phyloP scores from a whole-genome alignment of 2,113 vertebrate genomes.

The Amphilophus citrinellus region DNA sequence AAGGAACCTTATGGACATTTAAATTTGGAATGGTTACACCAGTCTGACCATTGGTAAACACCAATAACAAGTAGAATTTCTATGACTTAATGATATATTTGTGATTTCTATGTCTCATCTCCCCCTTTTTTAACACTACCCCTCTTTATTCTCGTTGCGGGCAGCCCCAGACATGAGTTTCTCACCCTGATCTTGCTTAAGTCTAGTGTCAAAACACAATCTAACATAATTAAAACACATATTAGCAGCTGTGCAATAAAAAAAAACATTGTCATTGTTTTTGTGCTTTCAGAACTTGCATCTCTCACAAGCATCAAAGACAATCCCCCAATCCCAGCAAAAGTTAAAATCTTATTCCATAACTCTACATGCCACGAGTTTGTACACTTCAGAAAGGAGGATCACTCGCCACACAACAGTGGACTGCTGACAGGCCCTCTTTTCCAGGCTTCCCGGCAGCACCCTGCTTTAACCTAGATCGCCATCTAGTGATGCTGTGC shows the following conservation, averaged over 20 bases:
- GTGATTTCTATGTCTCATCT: background rate
- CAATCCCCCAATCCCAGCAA: slow-evolving; percentile 12
- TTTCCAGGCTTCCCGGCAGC: background rate
- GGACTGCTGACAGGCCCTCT: slow-evolving; percentile 10
- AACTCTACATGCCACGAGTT: slow-evolving; percentile 24
- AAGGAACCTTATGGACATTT: background rate
- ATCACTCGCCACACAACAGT: slow-evolving; percentile 38
- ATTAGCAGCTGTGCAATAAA: no score
- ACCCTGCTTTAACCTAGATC: slow-evolving; percentile 72
- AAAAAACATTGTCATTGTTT: background rate
- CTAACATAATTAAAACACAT: background rate
- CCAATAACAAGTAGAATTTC: background rate
- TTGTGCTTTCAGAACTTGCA: background rate
- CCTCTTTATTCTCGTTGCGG: background rate
- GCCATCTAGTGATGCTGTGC: slow-evolving; percentile 71
- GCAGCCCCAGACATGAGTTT: background rate
- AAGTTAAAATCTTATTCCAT: slow-evolving; percentile 18
- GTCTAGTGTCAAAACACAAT: slow-evolving; percentile 24
- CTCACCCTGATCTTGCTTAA: background rate
- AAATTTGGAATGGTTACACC: background rate
- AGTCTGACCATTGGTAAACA: background rate
- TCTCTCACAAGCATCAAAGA: background rate
- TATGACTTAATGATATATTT: background rate
- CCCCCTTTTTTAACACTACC: background rate
- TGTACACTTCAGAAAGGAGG: slow-evolving; percentile 43